Base-by-base conservation (phyloP, 1,140 invertebrate genomes). In the Bombus waltoni region DNA sequence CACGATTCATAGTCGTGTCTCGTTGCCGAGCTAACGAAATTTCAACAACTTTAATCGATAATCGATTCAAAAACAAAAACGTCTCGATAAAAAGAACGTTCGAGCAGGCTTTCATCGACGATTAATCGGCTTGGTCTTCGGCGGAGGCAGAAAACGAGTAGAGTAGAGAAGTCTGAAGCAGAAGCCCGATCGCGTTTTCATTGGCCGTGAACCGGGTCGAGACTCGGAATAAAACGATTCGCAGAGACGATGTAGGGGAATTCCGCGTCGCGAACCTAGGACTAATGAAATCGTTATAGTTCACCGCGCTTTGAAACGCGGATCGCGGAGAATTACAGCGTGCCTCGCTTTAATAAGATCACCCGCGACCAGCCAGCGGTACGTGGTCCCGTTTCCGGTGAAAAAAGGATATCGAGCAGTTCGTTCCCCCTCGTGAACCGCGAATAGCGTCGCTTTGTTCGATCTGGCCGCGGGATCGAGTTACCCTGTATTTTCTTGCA, bases 261-360 rank as follows among this genome's bases (percentile, higher is more conserved):
- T 78, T 65, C 57, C 38, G 38, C 38, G 57, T 66, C 15, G 59
- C n/a, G 57, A 42, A 40, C 59, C 38, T 59, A 77, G 25, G 57
- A 32, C 57, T 77, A 78, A 78, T 65, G 75, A 78, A 78, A 78
- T 65, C 75, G 75, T 78, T 78, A 62, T 66, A 78, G 75, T 25
- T 78, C 38, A 15, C n/a, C 59, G 38, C 28, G 57, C 59, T 78
- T 78, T 78, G 75, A 62, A 78, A 59, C 53, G 35, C 8, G 74
- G 74, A 78, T 65, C 59, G 75, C 57, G 38, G 65, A 78, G 75
- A 62, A 78, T 78, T 78, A 35, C 75, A 44, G 9, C 42, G 32
- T 13, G 57, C 5, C 25, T 65, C 38, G 57, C 18, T 78, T 78
- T 78, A 78, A 65, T 78, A 78, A 62, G 75, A 78, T 18, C 73